Conservation (phyloP, 2,797 vertebrate species). For the Synanceia verrucosa region DNA sequence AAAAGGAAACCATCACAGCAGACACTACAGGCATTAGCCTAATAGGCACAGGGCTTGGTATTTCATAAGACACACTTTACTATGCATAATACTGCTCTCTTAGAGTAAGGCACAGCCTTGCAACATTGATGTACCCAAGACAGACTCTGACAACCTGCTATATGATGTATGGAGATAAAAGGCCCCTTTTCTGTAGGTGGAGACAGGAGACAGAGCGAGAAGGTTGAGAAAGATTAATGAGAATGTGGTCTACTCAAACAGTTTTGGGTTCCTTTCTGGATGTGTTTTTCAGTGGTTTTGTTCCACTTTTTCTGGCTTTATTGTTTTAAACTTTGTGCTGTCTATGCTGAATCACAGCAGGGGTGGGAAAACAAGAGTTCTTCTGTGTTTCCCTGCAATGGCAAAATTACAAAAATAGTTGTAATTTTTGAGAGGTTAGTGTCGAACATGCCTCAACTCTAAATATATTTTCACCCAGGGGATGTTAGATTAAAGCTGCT, state of each 20-base stretch:
- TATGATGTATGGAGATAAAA: conserved; percentile 71
- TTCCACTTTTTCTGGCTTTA: conserved; percentile 5
- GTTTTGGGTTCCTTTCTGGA: conserved; percentile 28
- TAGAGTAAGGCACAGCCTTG: conserved; percentile 27
- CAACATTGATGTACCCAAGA: conserved; percentile 44
- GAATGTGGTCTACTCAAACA: conserved; percentile 57
- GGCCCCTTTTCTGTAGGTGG: conserved; percentile 55
- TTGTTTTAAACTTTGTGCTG: conserved; percentile 42
- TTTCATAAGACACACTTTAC: conserved; percentile 46
- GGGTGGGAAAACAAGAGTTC: conserved; percentile 11
- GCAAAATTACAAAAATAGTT: conserved; percentile 45
- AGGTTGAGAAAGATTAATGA: conserved; percentile 67
- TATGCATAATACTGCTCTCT: conserved; percentile 40
- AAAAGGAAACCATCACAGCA: conserved; percentile 10
- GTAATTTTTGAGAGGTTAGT: conserved; percentile 26
- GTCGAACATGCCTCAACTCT: conserved; percentile 30
- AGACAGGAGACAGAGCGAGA: conserved; percentile 57
- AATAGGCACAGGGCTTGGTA: conserved; percentile 5
- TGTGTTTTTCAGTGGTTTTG: conserved; percentile 37
- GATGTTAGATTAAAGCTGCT: conserved; percentile 44
- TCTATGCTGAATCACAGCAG: conserved; percentile 42
- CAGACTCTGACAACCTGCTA: conserved; percentile 57
- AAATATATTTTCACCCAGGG: conserved; percentile 46
- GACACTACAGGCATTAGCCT: conserved; percentile 25
- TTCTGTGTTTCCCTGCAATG: conserved; percentile 3